phyloP scores from a whole-genome alignment of 2,113 vertebrate species.

The Centropristis striata region DNA sequence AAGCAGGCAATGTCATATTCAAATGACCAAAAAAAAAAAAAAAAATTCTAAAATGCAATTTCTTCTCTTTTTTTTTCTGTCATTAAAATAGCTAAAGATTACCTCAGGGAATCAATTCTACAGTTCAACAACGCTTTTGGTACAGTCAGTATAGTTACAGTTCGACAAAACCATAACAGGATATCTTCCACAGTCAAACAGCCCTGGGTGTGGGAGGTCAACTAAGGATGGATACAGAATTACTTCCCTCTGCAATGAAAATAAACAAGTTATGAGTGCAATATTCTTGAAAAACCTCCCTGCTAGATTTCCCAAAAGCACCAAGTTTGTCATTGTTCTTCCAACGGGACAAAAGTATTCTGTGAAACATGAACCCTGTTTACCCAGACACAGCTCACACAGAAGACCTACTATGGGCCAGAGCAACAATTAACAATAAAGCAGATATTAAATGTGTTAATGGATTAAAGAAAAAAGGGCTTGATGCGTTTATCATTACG shows the following conservation, averaged over 20 bases:
- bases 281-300: constrained; percentile 21
- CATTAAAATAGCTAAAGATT: constrained; percentile 72
- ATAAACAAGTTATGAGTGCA: constrained; percentile 10
- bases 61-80: constrained; percentile 35
- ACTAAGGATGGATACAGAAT: constrained; percentile 20
- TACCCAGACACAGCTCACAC: not conserved
- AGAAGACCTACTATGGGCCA: not conserved
- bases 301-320: constrained; percentile 58
- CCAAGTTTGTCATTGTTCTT: constrained; percentile 59
- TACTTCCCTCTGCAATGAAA: constrained; percentile 23
- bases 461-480: constrained; percentile 29
- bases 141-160: constrained; percentile 50
- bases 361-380: constrained; percentile 15
- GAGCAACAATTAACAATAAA: not conserved
- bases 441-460: constrained; percentile 5
- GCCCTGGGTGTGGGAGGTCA: constrained; percentile 54
- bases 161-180: constrained; percentile 44
- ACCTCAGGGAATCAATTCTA: constrained; percentile 50
- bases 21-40: constrained; percentile 68
- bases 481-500: constrained; percentile 11
- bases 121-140: constrained; percentile 47
- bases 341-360: constrained; percentile 4
- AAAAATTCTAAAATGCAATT: constrained; percentile 71
- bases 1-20: constrained; percentile 82
- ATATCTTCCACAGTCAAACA: constrained; percentile 44